Evolutionary conservation across 2,797 vertebrate species (phyloP), one percentile per base, ranked within the genome.

Genomic region (Pygocentrus nattereri): DNA sequence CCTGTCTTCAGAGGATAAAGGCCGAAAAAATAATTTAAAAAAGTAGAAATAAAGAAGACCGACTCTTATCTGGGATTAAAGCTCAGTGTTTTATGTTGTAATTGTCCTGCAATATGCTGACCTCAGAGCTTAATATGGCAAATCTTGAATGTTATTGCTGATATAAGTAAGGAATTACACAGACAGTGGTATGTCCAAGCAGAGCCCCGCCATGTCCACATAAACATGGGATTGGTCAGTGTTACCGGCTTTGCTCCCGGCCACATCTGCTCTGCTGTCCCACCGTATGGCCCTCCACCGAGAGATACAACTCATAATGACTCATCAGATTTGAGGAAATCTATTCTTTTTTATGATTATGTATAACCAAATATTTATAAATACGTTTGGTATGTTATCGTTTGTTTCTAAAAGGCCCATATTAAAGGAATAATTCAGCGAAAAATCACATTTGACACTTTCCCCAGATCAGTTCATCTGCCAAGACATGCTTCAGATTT

Each of bases 31-130:
- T 31, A 12, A 30, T 15, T 23, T 18, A 15, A 25, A 58, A 47
- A 56, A 38, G 41, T 1, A 34, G 38, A 38, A 21, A 30, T 16
- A 30, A 4, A 52, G 7, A 25, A 31, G 6, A 69, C 16, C 69
- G 21, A 69, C 8, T 34, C 65, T 87, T 76, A 82, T 83, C 69
- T 25, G 23, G 78, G 78, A 86, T 90, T 86, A 87, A 81, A 72
- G 73, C 74, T 85, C 71, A 81, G 82, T 71, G 72, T 82, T 79
- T 85, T 21, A n/a, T 74, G 30, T 73, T 50, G 77, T 83, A 87
- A 86, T 81, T 74, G 82, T 85, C 75, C 72, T 83, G 80, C 80
- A 89, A 88, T 82, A 86, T 81, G 79, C 65, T 82, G 64, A 50
- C 79, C 56, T 58, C 16, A 38, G 77, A 44, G 41, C 41, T 44